These are phyloP conservation scores for Ruditapes philippinarum DNA, from an alignment of 1,140 invertebrate species.

Conservation along the genomic window DNA sequence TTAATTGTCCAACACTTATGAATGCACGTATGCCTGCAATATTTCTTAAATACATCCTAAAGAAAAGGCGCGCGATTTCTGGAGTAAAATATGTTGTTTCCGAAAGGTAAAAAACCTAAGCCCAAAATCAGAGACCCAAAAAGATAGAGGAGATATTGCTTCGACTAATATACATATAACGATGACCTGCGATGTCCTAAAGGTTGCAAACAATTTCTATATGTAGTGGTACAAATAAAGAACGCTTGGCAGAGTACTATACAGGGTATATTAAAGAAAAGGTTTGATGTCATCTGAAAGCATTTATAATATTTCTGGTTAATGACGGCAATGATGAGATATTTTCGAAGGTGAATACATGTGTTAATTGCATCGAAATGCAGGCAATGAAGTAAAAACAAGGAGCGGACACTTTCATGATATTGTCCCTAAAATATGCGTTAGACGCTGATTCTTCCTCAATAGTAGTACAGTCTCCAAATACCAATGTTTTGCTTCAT, in stretches of 20 bases:
- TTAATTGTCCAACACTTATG: neutral
- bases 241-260: neutral
- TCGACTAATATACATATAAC: neutral
- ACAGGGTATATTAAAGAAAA: neutral
- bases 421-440: neutral
- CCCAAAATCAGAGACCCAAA: no score
- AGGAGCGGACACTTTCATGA: neutral
- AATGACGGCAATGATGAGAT: neutral
- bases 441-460: neutral
- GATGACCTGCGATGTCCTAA: neutral
- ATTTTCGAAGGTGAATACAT: neutral
- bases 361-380: neutral
- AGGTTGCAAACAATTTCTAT: slow-evolving; percentile 22
- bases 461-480: neutral
- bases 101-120: neutral
- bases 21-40: neutral
- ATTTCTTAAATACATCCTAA: neutral
- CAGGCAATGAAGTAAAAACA: neutral
- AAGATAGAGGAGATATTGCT: neutral
- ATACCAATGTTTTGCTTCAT: slow-evolving; percentile 28
- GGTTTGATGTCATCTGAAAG: neutral
- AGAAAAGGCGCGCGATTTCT: neutral
- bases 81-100: neutral
- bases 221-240: neutral
- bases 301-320: neutral